Conservation (phyloP, 2,888 invertebrate genomes). For the Ariolimax columbianus region DNA sequence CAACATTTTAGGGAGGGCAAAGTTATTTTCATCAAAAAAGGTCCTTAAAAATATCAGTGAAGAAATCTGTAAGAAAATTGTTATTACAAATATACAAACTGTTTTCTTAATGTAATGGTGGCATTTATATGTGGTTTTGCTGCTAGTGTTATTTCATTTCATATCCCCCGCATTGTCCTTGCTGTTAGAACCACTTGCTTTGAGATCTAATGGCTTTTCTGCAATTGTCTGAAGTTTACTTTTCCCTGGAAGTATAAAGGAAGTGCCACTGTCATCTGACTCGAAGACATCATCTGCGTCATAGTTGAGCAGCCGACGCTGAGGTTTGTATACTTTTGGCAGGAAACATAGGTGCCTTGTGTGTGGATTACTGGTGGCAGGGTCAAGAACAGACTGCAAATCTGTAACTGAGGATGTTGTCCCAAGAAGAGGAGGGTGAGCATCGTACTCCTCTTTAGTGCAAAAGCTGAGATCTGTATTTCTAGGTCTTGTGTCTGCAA, state of each 20-base stretch:
- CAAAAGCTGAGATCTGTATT: conserved; percentile 33
- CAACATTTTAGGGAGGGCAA: neutral
- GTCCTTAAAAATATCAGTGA: too few species aligned
- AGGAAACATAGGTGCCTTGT: conserved; percentile 47
- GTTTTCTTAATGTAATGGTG: neutral
- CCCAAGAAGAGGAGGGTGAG: conserved; percentile 31
- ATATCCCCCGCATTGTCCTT: neutral
- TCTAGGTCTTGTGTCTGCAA: conserved; percentile 28
- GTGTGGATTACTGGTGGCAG: neutral
- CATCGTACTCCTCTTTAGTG: conserved; percentile 25
- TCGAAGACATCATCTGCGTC: conserved; percentile 74
- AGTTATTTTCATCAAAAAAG: too few species aligned
- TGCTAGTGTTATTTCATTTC: neutral
- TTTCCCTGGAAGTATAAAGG: conserved; percentile 58
- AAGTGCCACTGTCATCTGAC: conserved; percentile 68
- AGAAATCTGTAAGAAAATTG: too few species aligned
- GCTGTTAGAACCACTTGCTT: conserved; percentile 8
- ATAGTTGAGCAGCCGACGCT: conserved; percentile 68
- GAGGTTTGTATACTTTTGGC: conserved; percentile 64
- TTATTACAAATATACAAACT: neutral
- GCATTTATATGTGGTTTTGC: too few species aligned
- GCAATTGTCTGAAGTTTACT: conserved; percentile 35
- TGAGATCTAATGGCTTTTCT: conserved; percentile 33
- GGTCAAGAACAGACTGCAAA: neutral
- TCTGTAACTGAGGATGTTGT: neutral